Base-by-base conservation (phyloP, 2,888 invertebrate genomes). In the Chrysina gloriosa region DNA sequence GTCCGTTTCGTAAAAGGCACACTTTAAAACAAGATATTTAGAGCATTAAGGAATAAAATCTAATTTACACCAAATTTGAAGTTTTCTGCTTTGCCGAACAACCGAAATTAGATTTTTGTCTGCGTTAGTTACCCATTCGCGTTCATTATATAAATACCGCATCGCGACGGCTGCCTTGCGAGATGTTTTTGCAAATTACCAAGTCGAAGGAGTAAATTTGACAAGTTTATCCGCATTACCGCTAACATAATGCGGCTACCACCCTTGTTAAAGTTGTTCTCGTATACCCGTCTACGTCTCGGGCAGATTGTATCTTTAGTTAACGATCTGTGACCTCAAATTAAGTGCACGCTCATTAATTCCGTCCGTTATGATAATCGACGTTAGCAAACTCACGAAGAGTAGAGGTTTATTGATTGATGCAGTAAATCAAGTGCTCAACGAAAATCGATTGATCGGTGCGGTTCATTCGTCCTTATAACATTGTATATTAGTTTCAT, bases 291-390 rank as follows among this genome's bases (percentile, higher is more conserved):
- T 42, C 36, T 61, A 29, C 16, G 27, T 58, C 48, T 58, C 50
- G 39, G 68, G 63, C 63, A 68, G 63, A 68, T 63, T 63, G 63
- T 63, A 68, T 54, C 63, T 67, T 68, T 52, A 42, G 63, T 54
- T 68, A 68, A 68, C 63, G 68, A 68, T 68, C 68, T 47, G 68
- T 54, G 68, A 45, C 68, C 68, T 68, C 45, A 63, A 63, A 68
- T 68, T 68, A 63, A 68, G 21, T 68, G 54, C 34, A 14, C 54
- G 14, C 50, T 68, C 68, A 68, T 68, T 68, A 68, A 63, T 63
- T 61, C 27, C 25, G 27, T 7, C n/a, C 14, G 42, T 27, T 61
- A 56, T 61, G 45, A 45, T 61, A 61, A 61, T 19, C 58, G 48
- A 50, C 23, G 11, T 23, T 25, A 23, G 27, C 27, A 9, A 42